phyloP scores from a whole-genome alignment of 2,888 invertebrate species.

The Pinctada fucata region DNA sequence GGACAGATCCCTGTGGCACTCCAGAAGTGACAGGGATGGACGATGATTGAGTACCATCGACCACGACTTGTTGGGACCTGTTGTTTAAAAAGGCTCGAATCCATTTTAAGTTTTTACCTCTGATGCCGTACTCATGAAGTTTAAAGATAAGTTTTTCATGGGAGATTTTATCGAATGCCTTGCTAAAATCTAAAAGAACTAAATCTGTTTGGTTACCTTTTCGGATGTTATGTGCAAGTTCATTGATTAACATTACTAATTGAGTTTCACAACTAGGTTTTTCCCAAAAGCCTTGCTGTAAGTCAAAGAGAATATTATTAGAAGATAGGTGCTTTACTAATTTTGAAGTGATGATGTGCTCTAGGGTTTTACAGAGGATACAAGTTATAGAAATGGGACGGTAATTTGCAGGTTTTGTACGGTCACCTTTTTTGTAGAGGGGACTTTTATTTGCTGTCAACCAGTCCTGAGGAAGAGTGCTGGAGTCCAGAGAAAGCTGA shows the following conservation, averaged over 20 bases:
- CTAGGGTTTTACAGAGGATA: neutral
- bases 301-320: neutral
- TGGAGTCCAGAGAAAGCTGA: neutral
- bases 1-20: neutral
- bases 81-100: neutral
- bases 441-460: neutral
- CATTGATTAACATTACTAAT: neutral
- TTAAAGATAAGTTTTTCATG: neutral
- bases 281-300: neutral
- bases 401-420: neutral
- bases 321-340: neutral
- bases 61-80: neutral
- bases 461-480: neutral
- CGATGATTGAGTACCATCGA: neutral
- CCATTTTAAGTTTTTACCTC: neutral
- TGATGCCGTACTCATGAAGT: neutral
- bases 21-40: neutral
- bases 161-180: neutral
- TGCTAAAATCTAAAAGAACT: slow-evolving; percentile 1
- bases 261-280: neutral
- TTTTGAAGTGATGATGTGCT: neutral
- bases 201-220: slow-evolving; percentile 1
- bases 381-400: neutral
- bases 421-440: neutral
- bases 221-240: neutral